These are phyloP conservation scores for Drosophila pruinosa DNA, from an alignment of 1,140 invertebrate genomes.

Conservation along the genomic window DNA sequence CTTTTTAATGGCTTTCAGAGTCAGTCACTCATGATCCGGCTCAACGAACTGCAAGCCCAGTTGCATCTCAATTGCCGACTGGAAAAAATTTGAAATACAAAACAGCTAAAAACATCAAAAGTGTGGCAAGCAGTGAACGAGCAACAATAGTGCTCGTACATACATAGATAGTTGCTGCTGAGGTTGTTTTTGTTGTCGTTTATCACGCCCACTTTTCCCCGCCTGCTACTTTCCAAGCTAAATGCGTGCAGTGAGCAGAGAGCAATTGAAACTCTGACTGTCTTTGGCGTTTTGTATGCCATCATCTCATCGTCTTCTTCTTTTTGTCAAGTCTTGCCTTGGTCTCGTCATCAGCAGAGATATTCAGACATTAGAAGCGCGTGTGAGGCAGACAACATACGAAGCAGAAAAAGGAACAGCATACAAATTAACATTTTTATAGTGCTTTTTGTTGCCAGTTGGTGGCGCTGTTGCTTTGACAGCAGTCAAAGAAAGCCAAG, in stretches of 20 bases:
- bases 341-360: conserved; percentile 31
- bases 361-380: conserved; percentile 63
- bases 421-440: conserved; percentile 79
- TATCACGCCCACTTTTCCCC: conserved; percentile 59
- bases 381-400: conserved; percentile 63
- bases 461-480: conserved; percentile 1
- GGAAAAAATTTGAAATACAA: conserved; percentile 30
- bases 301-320: conserved; percentile 54
- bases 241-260: neutral
- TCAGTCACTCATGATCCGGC: conserved; percentile 58
- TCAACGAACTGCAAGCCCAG: conserved; percentile 58
- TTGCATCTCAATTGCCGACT: conserved; percentile 57
- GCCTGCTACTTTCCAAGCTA: conserved; percentile 59
- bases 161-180: conserved; percentile 40
- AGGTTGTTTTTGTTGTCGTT: conserved; percentile 2
- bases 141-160: no score
- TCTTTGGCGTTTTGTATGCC: conserved; percentile 55
- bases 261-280: conserved; percentile 63
- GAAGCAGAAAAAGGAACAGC: conserved; percentile 59
- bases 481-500: conserved; percentile 70
- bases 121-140: conserved; percentile 69
- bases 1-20: conserved; percentile 56
- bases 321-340: conserved; percentile 28
- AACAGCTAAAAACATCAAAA: conserved; percentile 75
- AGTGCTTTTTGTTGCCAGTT: conserved; percentile 44